These are phyloP conservation scores for Syngnathoides biaculeatus DNA, from an alignment of 2,113 vertebrate genomes.

Conservation along the genomic window DNA sequence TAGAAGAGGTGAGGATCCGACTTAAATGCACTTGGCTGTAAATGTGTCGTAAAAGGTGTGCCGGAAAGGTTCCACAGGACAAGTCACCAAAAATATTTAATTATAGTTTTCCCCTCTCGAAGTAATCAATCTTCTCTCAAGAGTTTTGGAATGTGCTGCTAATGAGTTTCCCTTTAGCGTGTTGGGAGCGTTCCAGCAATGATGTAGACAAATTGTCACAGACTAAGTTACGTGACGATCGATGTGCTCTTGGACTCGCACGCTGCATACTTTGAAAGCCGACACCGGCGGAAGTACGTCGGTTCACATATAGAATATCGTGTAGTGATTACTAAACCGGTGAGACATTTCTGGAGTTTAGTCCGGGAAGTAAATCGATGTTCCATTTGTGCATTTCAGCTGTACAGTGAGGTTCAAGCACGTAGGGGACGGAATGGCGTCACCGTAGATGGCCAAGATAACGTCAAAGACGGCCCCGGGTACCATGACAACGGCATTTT, in stretches of 20 bases:
- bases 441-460: slow-evolving; percentile 55
- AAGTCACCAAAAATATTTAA: too few relatives aligned
- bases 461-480: slow-evolving; percentile 58
- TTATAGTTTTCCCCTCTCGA: too few relatives aligned
- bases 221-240: slow-evolving; percentile 57
- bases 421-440: slow-evolving; percentile 79
- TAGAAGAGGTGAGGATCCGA: slow-evolving; percentile 83
- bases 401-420: slow-evolving; percentile 92
- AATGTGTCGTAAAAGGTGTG: too few relatives aligned
- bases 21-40: background rate
- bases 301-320: slow-evolving; percentile 30
- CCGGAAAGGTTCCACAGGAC: too few relatives aligned
- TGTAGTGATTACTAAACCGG: slow-evolving; percentile 13
- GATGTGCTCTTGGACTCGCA: slow-evolving; percentile 26
- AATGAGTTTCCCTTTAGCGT: slow-evolving; percentile 32
- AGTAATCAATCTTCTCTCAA: background rate
- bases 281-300: slow-evolving; percentile 39
- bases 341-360: background rate
- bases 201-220: slow-evolving; percentile 67
- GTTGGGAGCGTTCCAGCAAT: slow-evolving; percentile 46
- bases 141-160: slow-evolving; percentile 6
- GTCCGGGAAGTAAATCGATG: background rate
- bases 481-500: slow-evolving; percentile 51
- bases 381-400: slow-evolving; percentile 66
- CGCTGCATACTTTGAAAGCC: slow-evolving; percentile 38